These are phyloP conservation scores for Petrocephalus microphthalmus DNA, from an alignment of 2,113 vertebrate genomes.

Conservation along the genomic window DNA sequence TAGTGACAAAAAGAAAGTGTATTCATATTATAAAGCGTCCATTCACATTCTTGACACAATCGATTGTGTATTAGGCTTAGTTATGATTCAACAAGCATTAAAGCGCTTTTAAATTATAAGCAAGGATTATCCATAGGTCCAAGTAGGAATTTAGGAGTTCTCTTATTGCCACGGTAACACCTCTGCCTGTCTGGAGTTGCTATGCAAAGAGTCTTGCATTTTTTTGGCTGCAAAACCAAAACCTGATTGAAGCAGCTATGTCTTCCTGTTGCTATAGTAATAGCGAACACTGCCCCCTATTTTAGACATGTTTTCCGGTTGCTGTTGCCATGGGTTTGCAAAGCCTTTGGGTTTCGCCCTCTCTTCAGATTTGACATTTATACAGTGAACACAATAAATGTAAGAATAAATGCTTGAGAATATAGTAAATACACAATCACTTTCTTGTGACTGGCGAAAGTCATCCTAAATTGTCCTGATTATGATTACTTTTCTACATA, in stretches of 20 bases:
- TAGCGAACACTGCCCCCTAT: slow-evolving; percentile 53
- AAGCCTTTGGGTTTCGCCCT: slow-evolving; percentile 23
- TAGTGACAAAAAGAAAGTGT: neutral
- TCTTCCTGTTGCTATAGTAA: slow-evolving; percentile 67
- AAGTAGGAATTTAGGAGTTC: neutral
- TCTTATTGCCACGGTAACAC: slow-evolving; percentile 28
- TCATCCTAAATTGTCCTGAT: neutral
- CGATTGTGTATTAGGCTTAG: neutral
- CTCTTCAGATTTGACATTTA: slow-evolving; percentile 1
- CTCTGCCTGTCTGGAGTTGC: slow-evolving; percentile 26
- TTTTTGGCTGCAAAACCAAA: slow-evolving; percentile 39
- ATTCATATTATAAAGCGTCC: neutral
- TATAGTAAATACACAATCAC: neutral
- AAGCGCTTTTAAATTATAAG: neutral
- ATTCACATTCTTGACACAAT: neutral
- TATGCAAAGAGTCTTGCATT: slow-evolving; percentile 22
- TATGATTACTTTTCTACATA: neutral
- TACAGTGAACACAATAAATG: neutral
- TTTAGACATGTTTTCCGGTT: slow-evolving; percentile 48
- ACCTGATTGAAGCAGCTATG: slow-evolving; percentile 54
- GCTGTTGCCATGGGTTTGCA: slow-evolving; percentile 41
- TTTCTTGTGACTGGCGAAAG: neutral
- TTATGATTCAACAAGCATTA: neutral
- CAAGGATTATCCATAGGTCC: neutral
- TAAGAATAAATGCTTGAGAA: neutral